Percentiles rank a stretch among this genome's conserved stretches.
Conservation (phyloP, 2,113 vertebrate genomes). For the human (Homo sapiens) region GRCh38 chr4:61136501-61137000, state of each 20-base stretch:
- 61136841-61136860: not conserved
- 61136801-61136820: not conserved
- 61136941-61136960: constrained; percentile 41
- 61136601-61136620: not conserved
- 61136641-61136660: not conserved
- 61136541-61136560: not conserved
- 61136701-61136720: not conserved
- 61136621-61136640: constrained; percentile 2
- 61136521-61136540: not conserved
- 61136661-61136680: not conserved
- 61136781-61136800: not conserved
- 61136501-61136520: not conserved
- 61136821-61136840: not conserved
- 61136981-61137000: not conserved
- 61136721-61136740: not conserved
- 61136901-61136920: not conserved
- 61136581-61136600: not conserved
- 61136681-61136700: not conserved
- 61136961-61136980: rapidly evolving
- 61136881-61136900: constrained; percentile 42
- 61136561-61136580: not conserved
- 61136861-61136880: constrained; percentile 31
- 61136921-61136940: not conserved
- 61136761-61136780: not conserved
- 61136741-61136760: not conserved